Conservation (phyloP, 2,113 vertebrate genomes). For the Hypocryptadius cinnamomeus region DNA sequence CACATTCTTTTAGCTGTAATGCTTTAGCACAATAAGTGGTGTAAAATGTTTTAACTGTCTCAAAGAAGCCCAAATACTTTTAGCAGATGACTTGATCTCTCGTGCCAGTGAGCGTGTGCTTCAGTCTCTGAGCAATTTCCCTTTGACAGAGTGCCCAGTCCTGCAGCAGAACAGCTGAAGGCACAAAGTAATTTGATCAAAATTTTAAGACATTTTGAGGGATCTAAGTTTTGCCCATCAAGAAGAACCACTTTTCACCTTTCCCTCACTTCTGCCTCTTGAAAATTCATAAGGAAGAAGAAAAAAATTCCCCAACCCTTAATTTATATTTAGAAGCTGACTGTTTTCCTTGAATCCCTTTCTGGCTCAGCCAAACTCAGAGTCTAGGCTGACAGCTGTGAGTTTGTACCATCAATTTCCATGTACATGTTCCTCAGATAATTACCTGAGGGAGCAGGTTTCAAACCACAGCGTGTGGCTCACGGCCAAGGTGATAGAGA, state of each 20-base stretch:
- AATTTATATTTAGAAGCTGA: conserved; percentile 46
- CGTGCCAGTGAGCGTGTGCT: background rate
- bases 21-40: background rate
- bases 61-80: conserved; percentile 13
- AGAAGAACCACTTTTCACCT: conserved; percentile 3
- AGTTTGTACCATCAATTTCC: conserved; percentile 38
- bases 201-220: background rate
- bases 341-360: conserved; percentile 10
- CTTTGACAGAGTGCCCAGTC: conserved; percentile 42
- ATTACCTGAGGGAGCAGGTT: conserved; percentile 33
- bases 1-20: background rate
- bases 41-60: conserved; percentile 10
- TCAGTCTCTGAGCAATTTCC: conserved; percentile 20
- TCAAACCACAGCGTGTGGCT: background rate
- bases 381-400: conserved; percentile 39
- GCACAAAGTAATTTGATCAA: background rate
- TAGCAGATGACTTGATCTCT: conserved; percentile 31
- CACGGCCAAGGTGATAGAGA: background rate
- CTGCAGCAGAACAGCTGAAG: conserved; percentile 31
- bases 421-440: background rate
- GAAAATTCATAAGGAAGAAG: background rate
- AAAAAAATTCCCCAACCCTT: background rate
- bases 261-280: conserved; percentile 10
- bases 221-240: background rate
- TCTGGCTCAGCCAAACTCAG: background rate